Base-by-base conservation (phyloP, 2,113 vertebrate species). In the Smithornis capensis region DNA sequence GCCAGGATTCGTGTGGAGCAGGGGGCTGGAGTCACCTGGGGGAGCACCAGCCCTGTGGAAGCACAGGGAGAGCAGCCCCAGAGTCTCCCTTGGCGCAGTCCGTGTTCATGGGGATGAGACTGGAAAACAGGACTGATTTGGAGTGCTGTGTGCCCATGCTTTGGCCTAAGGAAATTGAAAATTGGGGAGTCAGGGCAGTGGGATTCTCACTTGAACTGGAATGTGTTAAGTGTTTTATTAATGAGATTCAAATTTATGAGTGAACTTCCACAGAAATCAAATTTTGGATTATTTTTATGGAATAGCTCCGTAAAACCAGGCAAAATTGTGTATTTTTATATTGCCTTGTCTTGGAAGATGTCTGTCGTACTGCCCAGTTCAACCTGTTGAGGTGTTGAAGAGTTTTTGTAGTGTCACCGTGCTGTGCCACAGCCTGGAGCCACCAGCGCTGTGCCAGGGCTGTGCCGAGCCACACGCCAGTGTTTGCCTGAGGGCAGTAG, bases 381-480 rank as follows among this genome's bases (percentile, higher is more conserved):
- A 29, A 3, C 6, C 50, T 29, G 35, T 16, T 29, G 60, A 40
- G n/a, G n/a, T 29, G 60, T 8, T 49, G 50, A 19, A 29, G 28
- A 28, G 42, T 35, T 24, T 13, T 33, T 0, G 5, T 38, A 42
- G 53, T 1, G 1, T 38, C n/a, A 12, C 9, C 1, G 3, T 1
- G 18, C 57, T 33, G 17, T 53, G 33, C 56, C 1, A 1, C 45
- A 15, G 45, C 62, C n/a, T 4, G 23, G 65, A 37, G 60, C 45
- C 3, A 19, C 44, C 44, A 45, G 44, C 17, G 44, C 44, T 14
- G 44, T 45, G 44, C 42, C 42, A 44, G 42, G 42, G 42, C 25
- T 1, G 19, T 3, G 2, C n/a, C 1, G 21, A 69, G 83, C 73
- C 19, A 7, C 53, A 7, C 0, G 1, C 60, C 0, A 3, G 4